Evolutionary conservation across 1,140 invertebrate genomes (phyloP), one percentile per base, ranked within the genome.

Genomic region (Leptinotarsa texana): DNA sequence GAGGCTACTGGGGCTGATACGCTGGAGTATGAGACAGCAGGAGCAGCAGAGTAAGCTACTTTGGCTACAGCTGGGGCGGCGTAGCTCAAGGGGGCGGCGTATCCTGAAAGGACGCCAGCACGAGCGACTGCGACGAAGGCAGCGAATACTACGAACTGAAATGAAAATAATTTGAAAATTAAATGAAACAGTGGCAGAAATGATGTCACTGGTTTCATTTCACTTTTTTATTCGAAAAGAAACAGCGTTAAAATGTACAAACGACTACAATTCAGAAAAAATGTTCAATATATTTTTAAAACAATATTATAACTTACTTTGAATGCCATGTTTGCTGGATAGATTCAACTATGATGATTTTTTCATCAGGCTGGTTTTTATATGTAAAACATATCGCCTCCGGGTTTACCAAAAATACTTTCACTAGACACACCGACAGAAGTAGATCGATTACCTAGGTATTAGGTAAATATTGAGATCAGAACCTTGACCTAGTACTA

Each of bases 1-100:
- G 51, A 17, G n/a, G 69, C 76, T 68, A 61, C 74, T 15, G 76
- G 76, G 13, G 51, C 27, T 15, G 67, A 69, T 17, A 69, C 24
- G 6, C 67, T 69, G 8, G 67, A 68, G 24, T 68, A 68, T 42
- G 74, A 13, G n/a, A 87, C 85, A 27, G 86, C 86, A 17, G 86
- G 82, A n/a, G 86, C 86, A 47, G 77, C 74, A 68, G 87, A 83
- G 22, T 75, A 57, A 61, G 74, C 74, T 63, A 74, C 69, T 15
- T 71, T 72, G 15, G 61, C 62, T 49, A 62, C 70, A 24, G 76
- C 74, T n/a, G 76, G 70, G 21, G 69, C 74, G 71, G 71, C 75
- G 62, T 78, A 75, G 27, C 76, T 77, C 69, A 76, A 65, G 57
- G 80, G 78, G n/a, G 80, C 78, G 21, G 73, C 42, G 84, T 84